A percentile compares a stretch with the other conserved stretches of the same genome.
phyloP scores from a whole-genome alignment of 2,888 invertebrate species.

The Clistopyga incitator region DNA sequence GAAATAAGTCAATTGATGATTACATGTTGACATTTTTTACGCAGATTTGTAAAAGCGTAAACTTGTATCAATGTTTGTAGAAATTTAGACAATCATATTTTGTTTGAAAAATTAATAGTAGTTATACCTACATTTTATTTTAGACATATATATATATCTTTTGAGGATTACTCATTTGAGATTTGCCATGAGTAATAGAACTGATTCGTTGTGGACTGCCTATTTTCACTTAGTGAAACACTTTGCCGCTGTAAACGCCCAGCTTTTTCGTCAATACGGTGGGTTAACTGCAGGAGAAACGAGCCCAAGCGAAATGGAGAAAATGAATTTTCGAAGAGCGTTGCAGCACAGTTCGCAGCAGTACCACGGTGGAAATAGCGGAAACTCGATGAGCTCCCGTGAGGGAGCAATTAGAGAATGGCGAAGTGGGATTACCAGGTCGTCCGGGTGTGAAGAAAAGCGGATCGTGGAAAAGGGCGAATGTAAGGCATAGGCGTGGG shows the following conservation, averaged over 20 bases:
- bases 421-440: slow-evolving; percentile 6
- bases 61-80: no score
- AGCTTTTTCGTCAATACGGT: slow-evolving; percentile 37
- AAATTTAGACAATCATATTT: no score
- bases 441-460: background rate
- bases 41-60: no score
- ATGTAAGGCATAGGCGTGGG: background rate
- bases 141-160: no score
- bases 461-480: background rate
- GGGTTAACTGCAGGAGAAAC: slow-evolving; percentile 12
- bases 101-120: no score
- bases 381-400: slow-evolving; percentile 22
- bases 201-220: slow-evolving; percentile 9
- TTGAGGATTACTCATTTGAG: no score
- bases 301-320: slow-evolving; percentile 22
- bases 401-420: slow-evolving; percentile 51
- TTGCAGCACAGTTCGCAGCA: slow-evolving; percentile 5
- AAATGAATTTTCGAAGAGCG: slow-evolving; percentile 37
- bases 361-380: slow-evolving; percentile 37
- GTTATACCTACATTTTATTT: no score
- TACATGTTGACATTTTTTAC: no score
- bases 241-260: slow-evolving; percentile 26
- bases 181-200: background rate
- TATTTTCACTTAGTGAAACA: slow-evolving; percentile 52
- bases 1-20: no score